Percentiles rank a stretch among this genome's conserved stretches.
Conservation (phyloP, 1,140 invertebrate genomes). For the Piezodorus guildinii region DNA sequence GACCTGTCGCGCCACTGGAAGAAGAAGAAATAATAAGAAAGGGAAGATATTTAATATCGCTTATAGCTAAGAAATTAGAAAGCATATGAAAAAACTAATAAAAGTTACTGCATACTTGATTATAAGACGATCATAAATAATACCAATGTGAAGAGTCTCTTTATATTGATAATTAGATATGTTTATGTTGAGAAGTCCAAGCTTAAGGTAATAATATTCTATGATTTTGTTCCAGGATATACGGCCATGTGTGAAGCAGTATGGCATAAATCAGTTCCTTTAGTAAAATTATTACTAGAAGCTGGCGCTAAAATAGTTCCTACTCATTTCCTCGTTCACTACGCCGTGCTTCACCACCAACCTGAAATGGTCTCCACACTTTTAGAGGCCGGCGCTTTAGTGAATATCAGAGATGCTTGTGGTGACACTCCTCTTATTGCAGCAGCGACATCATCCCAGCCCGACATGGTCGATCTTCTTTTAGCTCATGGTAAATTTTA, state of each 20-base stretch:
- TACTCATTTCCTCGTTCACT: slow-evolving; percentile 44
- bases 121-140: too few relatives aligned
- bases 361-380: slow-evolving; percentile 38
- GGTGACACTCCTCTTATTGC: slow-evolving; percentile 48
- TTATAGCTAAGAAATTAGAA: too few relatives aligned
- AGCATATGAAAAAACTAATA: too few relatives aligned
- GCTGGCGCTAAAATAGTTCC: slow-evolving; percentile 44
- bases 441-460: slow-evolving; percentile 43
- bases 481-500: slow-evolving; percentile 36
- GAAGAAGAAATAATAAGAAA: too few relatives aligned
- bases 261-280: slow-evolving; percentile 35
- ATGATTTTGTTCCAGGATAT: slow-evolving; percentile 32
- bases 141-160: too few relatives aligned
- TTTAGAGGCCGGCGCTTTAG: slow-evolving; percentile 38
- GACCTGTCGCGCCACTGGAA: too few relatives aligned
- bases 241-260: slow-evolving; percentile 44
- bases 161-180: too few relatives aligned
- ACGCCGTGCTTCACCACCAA: slow-evolving; percentile 40
- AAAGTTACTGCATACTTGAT: too few relatives aligned
- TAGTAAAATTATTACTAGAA: slow-evolving; percentile 37
- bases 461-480: slow-evolving; percentile 38
- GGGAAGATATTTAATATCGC: too few relatives aligned
- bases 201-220: too few relatives aligned
- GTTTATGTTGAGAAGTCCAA: too few relatives aligned
- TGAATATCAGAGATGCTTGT: slow-evolving; percentile 40